phyloP scores from a whole-genome alignment of 2,797 vertebrate species.

The Nyctalus aviator region DNA sequence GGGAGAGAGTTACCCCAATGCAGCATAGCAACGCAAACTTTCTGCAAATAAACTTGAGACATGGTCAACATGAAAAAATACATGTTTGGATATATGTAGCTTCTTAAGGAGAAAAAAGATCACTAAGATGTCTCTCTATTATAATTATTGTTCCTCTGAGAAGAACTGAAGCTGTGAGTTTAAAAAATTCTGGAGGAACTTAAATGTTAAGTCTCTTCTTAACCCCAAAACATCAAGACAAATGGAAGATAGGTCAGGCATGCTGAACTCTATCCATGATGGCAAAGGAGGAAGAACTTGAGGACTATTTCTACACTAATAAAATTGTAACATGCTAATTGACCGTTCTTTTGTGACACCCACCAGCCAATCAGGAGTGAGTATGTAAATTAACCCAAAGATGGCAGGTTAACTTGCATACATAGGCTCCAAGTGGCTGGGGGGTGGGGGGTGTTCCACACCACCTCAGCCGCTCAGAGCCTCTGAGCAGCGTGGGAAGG shows the following conservation, averaged over 20 bases:
- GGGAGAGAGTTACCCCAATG: neutral
- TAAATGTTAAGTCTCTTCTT: neutral
- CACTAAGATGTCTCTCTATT: neutral
- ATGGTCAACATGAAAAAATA: neutral
- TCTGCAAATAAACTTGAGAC: neutral
- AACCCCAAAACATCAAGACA: neutral
- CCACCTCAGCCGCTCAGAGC: too few species aligned
- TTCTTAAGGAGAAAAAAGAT: neutral
- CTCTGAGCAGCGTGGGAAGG: too few species aligned
- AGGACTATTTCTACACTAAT: neutral
- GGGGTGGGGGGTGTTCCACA: too few species aligned
- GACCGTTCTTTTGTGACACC: too few species aligned
- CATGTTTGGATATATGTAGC: neutral
- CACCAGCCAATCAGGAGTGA: too few species aligned
- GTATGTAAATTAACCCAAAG: too few species aligned
- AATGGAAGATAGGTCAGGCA: neutral
- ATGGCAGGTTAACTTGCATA: too few species aligned
- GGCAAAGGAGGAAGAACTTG: neutral
- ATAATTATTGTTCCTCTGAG: neutral
- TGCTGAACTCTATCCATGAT: neutral
- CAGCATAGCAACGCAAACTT: too few species aligned
- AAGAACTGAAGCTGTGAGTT: neutral
- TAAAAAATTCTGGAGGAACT: neutral
- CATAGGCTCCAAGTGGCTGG: rapidly evolving
- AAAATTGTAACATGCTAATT: too few species aligned